Base-by-base conservation (phyloP, 1,140 invertebrate genomes). In the Temnothorax curvispinosus region DNA sequence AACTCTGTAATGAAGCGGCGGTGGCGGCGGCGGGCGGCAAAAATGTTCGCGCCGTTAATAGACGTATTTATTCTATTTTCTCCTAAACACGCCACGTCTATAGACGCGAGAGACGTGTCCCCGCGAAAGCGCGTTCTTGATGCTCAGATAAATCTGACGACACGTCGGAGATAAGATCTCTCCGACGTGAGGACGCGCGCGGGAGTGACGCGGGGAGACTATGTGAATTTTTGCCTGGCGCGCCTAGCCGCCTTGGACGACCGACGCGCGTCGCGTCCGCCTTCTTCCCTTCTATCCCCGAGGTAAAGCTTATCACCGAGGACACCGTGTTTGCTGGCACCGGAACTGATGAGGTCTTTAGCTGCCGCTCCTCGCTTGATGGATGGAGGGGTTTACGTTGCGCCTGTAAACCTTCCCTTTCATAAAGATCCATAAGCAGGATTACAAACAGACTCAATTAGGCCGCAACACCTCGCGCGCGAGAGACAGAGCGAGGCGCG, bases 401-500 rank as follows among this genome's bases (percentile, higher is more conserved):
- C 77, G 86, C 90, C 88, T 90, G 90, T 92, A 93, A 93, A 93
- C 89, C 89, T 88, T 90, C 90, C 88, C 90, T 92, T 91, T 91
- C 90, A 89, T 87, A 91, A 91, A 91, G 91, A 92, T 87, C 90
- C 91, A 89, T 91, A 91, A 93, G 92, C 92, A 86, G 86, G 88
- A 92, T 92, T 92, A 90, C 89, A 89, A 91, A 92, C 91, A 92
- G 88, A 89, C 89, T 92, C 92, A 93, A 93, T 93, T 93, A 93
- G 89, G 88, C 81, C 86, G 87, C 81, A 86, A 90, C 82, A 75
- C 78, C 72, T 81, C 87, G 75, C 54, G 27, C 27, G 27, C 27
- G 27, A 27, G 50, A 54, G 64, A 41, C 85, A 64, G 60, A 77
- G 60, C 78, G 71, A 81, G 75, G 75, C 88, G 84, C 80, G 77